Percentiles rank a stretch among this genome's conserved stretches.
phyloP scores from a whole-genome alignment of 1,140 invertebrate genomes.

The Diabrotica virgifera region DNA sequence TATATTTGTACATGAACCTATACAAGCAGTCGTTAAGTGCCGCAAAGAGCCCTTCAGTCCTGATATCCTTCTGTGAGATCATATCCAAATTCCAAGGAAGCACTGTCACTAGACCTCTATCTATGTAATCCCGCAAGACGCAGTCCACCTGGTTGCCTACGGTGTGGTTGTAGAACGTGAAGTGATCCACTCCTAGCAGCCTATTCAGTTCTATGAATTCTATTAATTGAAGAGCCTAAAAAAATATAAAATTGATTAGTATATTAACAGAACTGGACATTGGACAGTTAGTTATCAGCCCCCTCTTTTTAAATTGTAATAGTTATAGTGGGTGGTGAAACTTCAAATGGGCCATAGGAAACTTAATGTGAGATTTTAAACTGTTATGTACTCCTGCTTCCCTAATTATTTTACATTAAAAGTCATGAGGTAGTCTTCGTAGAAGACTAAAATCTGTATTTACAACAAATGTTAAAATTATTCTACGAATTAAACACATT shows the following conservation, averaged over 20 bases:
- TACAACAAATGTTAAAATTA: too few species aligned
- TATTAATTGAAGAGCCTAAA: conserved; percentile 73
- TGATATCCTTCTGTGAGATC: conserved; percentile 84
- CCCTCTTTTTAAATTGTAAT: too few species aligned
- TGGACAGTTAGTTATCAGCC: too few species aligned
- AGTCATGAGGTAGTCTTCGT: too few species aligned
- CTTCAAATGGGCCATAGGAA: too few species aligned
- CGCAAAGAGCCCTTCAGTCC: conserved; percentile 88
- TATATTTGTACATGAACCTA: conserved; percentile 77
- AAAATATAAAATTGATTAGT: conserved; percentile 10
- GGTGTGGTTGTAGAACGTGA: conserved; percentile 92
- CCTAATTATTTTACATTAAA: too few species aligned
- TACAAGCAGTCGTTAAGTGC: conserved; percentile 93
- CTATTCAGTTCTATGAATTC: conserved; percentile 91
- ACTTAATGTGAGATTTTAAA: too few species aligned
- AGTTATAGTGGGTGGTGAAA: too few species aligned
- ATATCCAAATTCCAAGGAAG: conserved; percentile 89
- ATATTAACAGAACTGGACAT: too few species aligned
- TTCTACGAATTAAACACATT: too few species aligned
- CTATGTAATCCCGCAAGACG: conserved; percentile 55
- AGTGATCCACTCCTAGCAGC: conserved; percentile 81
- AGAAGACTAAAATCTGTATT: too few species aligned
- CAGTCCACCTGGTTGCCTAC: conserved; percentile 74
- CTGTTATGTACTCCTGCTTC: too few species aligned
- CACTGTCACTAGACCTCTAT: conserved; percentile 68